phyloP scores from a whole-genome alignment of 2,113 vertebrate genomes.

The Pseudorhombus dupliciocellatus region DNA sequence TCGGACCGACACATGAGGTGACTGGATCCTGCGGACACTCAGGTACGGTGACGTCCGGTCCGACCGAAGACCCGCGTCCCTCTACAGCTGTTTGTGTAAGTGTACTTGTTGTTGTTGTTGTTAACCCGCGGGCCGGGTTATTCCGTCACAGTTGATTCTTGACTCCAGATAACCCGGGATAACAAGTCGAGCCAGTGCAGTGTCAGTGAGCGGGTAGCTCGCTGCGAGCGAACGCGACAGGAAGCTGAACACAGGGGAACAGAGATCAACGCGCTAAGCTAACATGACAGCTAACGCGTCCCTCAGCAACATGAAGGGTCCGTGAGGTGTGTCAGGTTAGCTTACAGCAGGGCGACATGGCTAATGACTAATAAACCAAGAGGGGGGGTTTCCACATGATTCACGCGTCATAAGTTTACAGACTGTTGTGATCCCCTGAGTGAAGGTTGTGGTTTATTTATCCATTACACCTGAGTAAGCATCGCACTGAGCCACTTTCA shows the following conservation, averaged over 20 bases:
- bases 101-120: neutral
- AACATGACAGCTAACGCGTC: neutral
- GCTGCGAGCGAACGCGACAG: neutral
- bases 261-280: slow-evolving; percentile 2
- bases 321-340: neutral
- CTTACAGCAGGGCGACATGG: too few species aligned
- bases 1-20: neutral
- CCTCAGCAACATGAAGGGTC: neutral
- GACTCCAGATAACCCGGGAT: neutral
- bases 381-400: neutral
- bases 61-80: too few species aligned
- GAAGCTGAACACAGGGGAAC: neutral
- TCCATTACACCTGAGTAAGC: too few species aligned
- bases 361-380: neutral
- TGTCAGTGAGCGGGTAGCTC: neutral
- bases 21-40: neutral
- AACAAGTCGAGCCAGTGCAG: neutral
- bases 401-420: neutral
- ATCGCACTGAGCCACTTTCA: too few species aligned
- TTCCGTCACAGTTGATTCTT: neutral
- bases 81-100: neutral
- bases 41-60: neutral
- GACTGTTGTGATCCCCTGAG: neutral
- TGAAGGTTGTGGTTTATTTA: too few species aligned
- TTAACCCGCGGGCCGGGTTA: neutral